Evolutionary conservation across 2,797 vertebrate species (phyloP).

Genomic region (Podargus strigoides): DNA sequence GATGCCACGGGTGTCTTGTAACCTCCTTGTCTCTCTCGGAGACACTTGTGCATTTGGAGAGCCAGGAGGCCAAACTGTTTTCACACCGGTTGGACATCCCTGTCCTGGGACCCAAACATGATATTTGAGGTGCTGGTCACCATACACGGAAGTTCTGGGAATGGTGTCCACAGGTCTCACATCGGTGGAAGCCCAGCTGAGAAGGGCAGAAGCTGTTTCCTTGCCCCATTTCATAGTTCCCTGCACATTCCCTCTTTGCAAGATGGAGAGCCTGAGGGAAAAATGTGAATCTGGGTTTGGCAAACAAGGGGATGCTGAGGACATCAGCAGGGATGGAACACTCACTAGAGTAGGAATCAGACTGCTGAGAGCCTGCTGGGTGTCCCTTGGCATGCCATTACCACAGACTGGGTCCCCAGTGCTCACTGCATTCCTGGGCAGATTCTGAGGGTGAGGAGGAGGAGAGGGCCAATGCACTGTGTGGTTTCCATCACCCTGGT

Average conservation of each 20-base stretch:
- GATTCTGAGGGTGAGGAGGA: neutral
- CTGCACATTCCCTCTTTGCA: neutral
- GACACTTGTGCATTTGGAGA: neutral
- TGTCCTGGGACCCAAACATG: neutral
- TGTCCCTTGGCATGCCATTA: neutral
- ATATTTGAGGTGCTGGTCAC: neutral
- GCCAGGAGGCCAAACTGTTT: neutral
- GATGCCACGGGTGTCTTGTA: neutral
- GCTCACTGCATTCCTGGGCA: neutral
- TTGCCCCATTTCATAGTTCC: neutral
- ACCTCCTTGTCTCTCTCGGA: fast-evolving
- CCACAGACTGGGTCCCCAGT: fast-evolving
- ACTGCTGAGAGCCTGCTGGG: neutral
- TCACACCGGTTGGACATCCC: neutral
- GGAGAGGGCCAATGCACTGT: fast-evolving
- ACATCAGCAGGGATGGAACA: neutral
- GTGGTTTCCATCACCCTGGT: neutral
- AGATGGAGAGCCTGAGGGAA: neutral
- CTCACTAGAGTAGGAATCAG: neutral
- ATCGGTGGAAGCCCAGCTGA: neutral
- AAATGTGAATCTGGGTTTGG: neutral
- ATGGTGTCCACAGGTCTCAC: neutral
- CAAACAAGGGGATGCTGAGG: neutral
- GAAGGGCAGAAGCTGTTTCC: neutral
- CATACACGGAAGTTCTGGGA: neutral